A percentile compares a stretch with the other conserved stretches of the same genome.
phyloP scores from a whole-genome alignment of 2,797 vertebrate species.

The Atherinosoma microstoma region DNA sequence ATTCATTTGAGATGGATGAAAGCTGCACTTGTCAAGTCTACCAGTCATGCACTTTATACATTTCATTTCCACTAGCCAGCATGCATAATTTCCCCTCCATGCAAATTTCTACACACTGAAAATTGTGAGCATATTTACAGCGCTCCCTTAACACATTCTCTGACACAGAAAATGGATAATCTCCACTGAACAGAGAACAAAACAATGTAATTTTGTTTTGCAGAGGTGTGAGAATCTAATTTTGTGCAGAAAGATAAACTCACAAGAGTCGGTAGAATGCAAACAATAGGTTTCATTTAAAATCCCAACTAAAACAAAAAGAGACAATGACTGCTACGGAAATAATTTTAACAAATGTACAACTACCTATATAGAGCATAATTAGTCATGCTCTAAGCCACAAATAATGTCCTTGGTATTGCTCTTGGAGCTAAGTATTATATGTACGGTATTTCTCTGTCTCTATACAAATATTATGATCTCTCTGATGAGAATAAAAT shows the following conservation, averaged over 20 bases:
- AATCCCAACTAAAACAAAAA: conserved; percentile 46
- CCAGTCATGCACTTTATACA: conserved; percentile 87
- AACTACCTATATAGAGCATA: conserved; percentile 67
- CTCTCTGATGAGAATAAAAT: conserved; percentile 88
- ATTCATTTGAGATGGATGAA: conserved; percentile 89
- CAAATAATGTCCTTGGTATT: conserved; percentile 66
- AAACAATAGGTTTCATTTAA: conserved; percentile 63
- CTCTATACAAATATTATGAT: conserved; percentile 89
- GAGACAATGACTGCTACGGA: conserved; percentile 36
- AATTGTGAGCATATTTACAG: conserved; percentile 81
- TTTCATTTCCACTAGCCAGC: conserved; percentile 85
- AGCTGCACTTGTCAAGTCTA: conserved; percentile 88
- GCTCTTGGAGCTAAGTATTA: conserved; percentile 56
- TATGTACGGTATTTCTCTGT: conserved; percentile 62
- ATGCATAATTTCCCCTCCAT: conserved; percentile 85
- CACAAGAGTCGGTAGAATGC: conserved; percentile 44
- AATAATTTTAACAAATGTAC: conserved; percentile 58
- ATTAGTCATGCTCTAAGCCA: conserved; percentile 73
- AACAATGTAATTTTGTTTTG: conserved; percentile 78
- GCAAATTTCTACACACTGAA: conserved; percentile 82
- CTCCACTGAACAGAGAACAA: conserved; percentile 71
- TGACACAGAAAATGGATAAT: conserved; percentile 82
- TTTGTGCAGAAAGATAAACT: conserved; percentile 66
- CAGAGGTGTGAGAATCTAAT: conserved; percentile 77
- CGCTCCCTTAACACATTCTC: conserved; percentile 72